phyloP scores from a whole-genome alignment of 2,797 vertebrate species.

The Parotocinclus haroldoi region DNA sequence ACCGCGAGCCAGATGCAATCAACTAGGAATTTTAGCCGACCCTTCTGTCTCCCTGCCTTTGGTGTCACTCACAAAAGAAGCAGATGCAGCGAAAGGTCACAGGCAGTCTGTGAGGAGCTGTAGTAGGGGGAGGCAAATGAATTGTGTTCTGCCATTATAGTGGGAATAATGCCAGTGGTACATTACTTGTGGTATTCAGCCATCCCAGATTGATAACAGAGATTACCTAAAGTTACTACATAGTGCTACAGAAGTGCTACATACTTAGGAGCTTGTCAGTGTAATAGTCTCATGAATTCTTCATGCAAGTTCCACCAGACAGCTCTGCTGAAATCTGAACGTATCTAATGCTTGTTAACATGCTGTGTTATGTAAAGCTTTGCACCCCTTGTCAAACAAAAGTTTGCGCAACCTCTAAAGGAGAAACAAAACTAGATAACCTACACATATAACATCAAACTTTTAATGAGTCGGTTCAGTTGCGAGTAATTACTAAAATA shows the following conservation, averaged over 20 bases:
- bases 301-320: neutral
- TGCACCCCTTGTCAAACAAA: too few species aligned
- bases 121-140: slow-evolving; percentile 1
- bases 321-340: neutral
- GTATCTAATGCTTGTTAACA: slow-evolving; percentile 17
- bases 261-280: slow-evolving; percentile 2
- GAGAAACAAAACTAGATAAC: too few species aligned
- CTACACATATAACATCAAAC: too few species aligned
- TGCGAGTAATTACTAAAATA: too few species aligned
- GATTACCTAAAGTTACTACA: slow-evolving; percentile 49
- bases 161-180: slow-evolving; percentile 25
- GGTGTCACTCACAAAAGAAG: slow-evolving; percentile 83
- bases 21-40: slow-evolving; percentile 75
- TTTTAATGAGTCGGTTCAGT: too few species aligned
- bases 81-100: slow-evolving; percentile 85
- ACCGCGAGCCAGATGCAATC: slow-evolving; percentile 80
- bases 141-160: slow-evolving; percentile 25
- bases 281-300: slow-evolving; percentile 11
- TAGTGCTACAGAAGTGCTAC: neutral
- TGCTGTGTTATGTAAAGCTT: neutral
- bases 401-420: too few species aligned
- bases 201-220: slow-evolving; percentile 66
- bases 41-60: slow-evolving; percentile 83
- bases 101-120: slow-evolving; percentile 62
- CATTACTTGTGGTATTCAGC: slow-evolving; percentile 24